Conservation (phyloP, 2,888 invertebrate species). For the Gastrophysa polygoni region DNA sequence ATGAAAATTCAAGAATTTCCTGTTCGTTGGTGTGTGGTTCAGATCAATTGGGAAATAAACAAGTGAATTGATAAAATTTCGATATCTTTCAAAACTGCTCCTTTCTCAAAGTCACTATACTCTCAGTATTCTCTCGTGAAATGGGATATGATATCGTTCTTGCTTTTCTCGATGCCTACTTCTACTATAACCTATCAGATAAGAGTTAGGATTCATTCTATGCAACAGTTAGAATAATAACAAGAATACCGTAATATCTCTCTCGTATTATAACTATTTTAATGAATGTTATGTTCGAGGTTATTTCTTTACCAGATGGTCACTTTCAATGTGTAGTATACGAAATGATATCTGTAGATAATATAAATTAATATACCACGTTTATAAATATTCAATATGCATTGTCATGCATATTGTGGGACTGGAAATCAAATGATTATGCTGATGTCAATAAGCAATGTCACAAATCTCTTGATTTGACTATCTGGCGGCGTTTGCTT, state of each 20-base stretch:
- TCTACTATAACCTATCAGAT: background rate
- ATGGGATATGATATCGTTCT: too few relatives aligned
- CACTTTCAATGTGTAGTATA: conserved; percentile 9
- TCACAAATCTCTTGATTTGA: too few relatives aligned
- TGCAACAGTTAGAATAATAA: background rate
- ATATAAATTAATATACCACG: conserved; percentile 13
- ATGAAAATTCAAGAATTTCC: too few relatives aligned
- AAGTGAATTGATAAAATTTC: too few relatives aligned
- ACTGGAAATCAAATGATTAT: background rate
- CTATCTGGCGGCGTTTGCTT: too few relatives aligned
- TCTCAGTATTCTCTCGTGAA: too few relatives aligned
- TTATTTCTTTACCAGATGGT: conserved; percentile 14
- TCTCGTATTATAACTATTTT: background rate
- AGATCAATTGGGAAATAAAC: too few relatives aligned
- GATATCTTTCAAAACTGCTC: too few relatives aligned
- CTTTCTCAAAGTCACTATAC: too few relatives aligned
- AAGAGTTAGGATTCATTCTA: background rate
- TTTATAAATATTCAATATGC: conserved; percentile 13
- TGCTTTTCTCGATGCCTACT: too few relatives aligned
- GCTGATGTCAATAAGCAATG: background rate
- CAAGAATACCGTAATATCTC: background rate
- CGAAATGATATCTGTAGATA: background rate
- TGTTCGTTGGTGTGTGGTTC: too few relatives aligned
- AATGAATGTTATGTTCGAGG: conserved; percentile 3
- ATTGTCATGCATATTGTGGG: conserved; percentile 17